phyloP scores from a whole-genome alignment of 2,888 invertebrate species.

The Mythimna lalbum region DNA sequence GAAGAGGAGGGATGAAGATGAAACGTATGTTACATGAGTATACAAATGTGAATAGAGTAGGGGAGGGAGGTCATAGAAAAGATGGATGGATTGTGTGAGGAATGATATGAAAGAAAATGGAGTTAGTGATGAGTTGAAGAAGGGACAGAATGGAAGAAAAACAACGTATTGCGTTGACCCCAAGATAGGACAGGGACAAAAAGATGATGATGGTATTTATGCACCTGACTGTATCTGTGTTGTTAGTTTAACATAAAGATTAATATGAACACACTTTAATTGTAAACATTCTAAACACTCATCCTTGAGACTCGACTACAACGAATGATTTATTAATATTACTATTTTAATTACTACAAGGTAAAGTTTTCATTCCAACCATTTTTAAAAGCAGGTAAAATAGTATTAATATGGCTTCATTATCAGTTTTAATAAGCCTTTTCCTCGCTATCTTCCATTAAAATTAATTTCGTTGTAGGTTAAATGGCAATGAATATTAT shows the following conservation, averaged over 20 bases:
- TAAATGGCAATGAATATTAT: conserved; percentile 22
- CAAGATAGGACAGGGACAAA: no score
- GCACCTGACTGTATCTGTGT: not conserved
- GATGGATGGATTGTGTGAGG: no score
- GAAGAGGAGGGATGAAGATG: no score
- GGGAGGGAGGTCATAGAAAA: no score
- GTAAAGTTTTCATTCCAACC: conserved; percentile 9
- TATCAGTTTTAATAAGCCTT: conserved; percentile 27
- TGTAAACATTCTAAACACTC: conserved; percentile 12
- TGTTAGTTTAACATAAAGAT: conserved; percentile 16
- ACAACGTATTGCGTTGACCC: no score
- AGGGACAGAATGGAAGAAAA: no score
- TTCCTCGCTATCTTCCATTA: not conserved
- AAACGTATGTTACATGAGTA: no score
- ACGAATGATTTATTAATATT: conserved; percentile 42
- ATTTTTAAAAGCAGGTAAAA: conserved; percentile 17
- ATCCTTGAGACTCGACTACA: conserved; percentile 36
- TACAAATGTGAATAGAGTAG: no score
- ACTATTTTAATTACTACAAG: conserved; percentile 29
- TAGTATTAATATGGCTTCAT: conserved; percentile 6
- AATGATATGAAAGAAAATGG: no score
- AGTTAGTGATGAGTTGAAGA: no score
- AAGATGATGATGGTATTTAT: not conserved
- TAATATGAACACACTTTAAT: conserved; percentile 17
- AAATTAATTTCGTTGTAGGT: conserved; percentile 9